Evolutionary conservation across 2,113 vertebrate genomes (phyloP), one percentile per base, ranked within the genome.

Genomic region (Arvicanthis niloticus): DNA sequence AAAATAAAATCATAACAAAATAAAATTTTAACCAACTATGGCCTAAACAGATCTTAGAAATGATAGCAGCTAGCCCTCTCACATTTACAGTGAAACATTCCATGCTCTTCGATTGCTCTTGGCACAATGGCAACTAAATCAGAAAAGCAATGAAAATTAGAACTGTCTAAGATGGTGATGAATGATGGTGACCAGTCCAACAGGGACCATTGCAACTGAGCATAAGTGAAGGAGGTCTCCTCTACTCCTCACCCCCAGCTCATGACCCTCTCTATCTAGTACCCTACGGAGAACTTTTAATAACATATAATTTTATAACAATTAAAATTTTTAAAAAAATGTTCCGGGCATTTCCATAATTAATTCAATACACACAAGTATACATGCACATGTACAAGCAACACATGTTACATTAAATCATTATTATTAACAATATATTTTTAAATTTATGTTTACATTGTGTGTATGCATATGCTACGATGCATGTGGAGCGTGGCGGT

Each of bases 1-100:
- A 48, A 88, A 93, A 85, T 45, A 26, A 88, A 91, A 87, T 56
- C 67, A 3, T 85, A 90, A 89, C 70, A 10, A 7, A 10, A 7
- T 92, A 13, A 90, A 65, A 77, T 95, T 95, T 5, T 82, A 53
- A 75, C 34, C 88, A 76, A 91, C 31, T 53, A 21, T 31, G 21
- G 42, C 78, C 60, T 65, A 56, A 37, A 76, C 1, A 67, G 21
- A 10, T 31, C n/a, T 73, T 42, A 58, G 9, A 56, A 56, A 84
- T 53, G 12, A 29, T 8, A 13, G 7, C 3, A 10, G 0, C 24
- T 40, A 19, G 15, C 4, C 7, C 42, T 19, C 17, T 24, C 24
- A 11, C 37, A 16, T 8, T 11, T 75, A 40, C 1, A 21, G 1
- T 42, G 10, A 37, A 9, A 7, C 31, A 0, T 82, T 16, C 5